Conservation (phyloP, 2,888 invertebrate genomes). For the Drosophila percnosoma region DNA sequence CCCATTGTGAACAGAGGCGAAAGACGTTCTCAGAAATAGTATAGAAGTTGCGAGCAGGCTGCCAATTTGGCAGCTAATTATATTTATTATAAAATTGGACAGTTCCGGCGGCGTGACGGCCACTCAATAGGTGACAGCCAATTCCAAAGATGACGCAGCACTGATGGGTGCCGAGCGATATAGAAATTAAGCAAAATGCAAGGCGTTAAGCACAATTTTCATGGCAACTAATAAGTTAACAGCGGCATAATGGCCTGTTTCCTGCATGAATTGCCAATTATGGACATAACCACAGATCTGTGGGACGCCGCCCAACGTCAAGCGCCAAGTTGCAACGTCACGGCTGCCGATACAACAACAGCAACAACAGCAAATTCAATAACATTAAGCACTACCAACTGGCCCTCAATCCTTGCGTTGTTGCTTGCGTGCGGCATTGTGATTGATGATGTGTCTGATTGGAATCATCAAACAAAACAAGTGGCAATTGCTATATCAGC, state of each 20-base stretch:
- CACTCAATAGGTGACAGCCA: constrained; percentile 68
- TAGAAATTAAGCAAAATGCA: constrained; percentile 48
- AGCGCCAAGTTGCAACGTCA: constrained; percentile 56
- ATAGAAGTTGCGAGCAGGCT: not conserved
- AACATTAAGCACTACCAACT: constrained; percentile 23
- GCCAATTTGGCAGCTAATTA: constrained; percentile 57
- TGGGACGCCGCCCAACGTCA: constrained; percentile 27
- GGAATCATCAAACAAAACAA: constrained; percentile 68
- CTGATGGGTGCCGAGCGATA: constrained; percentile 29
- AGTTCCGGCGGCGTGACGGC: constrained; percentile 54
- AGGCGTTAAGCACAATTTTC: constrained; percentile 62
- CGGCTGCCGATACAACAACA: constrained; percentile 47
- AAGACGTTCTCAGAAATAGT: not conserved
- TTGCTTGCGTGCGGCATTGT: constrained; percentile 47
- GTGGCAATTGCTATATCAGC: constrained; percentile 67
- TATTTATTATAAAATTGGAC: constrained; percentile 66
- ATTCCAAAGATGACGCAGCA: constrained; percentile 65
- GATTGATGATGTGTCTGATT: constrained; percentile 66
- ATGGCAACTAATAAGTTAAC: constrained; percentile 81
- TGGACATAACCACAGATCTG: constrained; percentile 8
- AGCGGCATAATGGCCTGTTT: constrained; percentile 82
- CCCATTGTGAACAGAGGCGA: not conserved
- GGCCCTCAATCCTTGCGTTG: constrained; percentile 3
- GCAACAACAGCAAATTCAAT: constrained; percentile 4
- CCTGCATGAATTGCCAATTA: constrained; percentile 83